These are phyloP conservation scores for Drosophila setifemur DNA, from an alignment of 1,140 invertebrate species.

Conservation along the genomic window DNA sequence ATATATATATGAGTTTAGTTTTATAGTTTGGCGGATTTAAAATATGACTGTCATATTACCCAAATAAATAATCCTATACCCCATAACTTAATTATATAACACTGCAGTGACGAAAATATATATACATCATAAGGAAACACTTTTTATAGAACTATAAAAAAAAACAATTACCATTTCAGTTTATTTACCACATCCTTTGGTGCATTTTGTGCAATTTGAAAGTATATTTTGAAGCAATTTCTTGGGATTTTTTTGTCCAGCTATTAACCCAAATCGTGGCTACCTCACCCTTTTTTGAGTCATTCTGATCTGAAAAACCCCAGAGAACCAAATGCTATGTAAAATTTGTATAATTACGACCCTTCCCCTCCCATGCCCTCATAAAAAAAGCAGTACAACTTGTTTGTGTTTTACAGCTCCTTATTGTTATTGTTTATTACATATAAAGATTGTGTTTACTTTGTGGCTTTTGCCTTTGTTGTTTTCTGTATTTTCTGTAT, in stretches of 20 bases:
- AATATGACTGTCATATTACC: no score
- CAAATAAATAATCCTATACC: no score
- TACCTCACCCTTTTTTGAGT: conserved; percentile 32
- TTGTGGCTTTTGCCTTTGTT: conserved; percentile 19
- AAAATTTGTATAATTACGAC: conserved; percentile 25
- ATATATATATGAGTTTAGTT: no score
- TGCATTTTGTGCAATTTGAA: background rate
- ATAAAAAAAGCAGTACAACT: conserved; percentile 60
- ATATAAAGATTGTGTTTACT: conserved; percentile 54
- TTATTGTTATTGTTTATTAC: conserved; percentile 60
- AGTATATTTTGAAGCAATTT: background rate
- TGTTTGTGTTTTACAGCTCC: conserved; percentile 56
- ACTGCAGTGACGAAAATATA: no score
- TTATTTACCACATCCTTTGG: background rate
- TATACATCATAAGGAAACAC: background rate
- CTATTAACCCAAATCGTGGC: conserved; percentile 41
- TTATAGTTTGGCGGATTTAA: no score
- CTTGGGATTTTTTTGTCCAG: conserved; percentile 13
- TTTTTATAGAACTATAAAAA: background rate
- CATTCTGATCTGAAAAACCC: conserved; percentile 26
- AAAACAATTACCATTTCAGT: background rate
- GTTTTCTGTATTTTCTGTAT: conserved; percentile 5
- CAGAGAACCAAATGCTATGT: conserved; percentile 15
- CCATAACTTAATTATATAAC: no score
- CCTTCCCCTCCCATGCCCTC: background rate